Conservation (phyloP, 2,113 vertebrate genomes). For the Equus przewalskii region DNA sequence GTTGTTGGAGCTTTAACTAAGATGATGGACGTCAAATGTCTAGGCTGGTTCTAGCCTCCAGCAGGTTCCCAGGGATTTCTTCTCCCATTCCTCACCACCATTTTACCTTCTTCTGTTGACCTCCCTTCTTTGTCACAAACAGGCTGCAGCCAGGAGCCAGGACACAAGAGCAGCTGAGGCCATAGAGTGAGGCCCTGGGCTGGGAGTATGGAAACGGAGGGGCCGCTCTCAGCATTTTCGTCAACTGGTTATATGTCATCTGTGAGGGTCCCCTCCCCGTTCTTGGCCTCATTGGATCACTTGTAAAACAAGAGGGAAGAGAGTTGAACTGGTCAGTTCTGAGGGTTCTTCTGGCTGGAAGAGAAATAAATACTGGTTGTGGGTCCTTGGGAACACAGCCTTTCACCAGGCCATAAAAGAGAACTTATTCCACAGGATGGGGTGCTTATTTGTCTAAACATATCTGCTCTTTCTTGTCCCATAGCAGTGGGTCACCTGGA, state of each 20-base stretch:
- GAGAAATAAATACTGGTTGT: background rate
- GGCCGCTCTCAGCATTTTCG: background rate
- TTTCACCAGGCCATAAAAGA: background rate
- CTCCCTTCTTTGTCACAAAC: background rate
- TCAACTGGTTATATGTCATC: no score
- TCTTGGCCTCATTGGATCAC: background rate
- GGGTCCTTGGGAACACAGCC: background rate
- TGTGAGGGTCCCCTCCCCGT: background rate
- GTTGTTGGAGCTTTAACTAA: background rate
- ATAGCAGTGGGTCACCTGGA: no score
- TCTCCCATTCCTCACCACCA: background rate
- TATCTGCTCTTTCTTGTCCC: background rate
- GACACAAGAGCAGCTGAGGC: background rate
- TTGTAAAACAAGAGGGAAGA: background rate
- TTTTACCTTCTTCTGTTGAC: background rate
- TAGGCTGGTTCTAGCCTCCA: background rate
- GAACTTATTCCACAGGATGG: no score
- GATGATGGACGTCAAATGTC: background rate
- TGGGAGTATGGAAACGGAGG: accelerated
- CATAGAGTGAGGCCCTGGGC: accelerated
- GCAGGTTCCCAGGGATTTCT: background rate
- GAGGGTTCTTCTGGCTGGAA: background rate
- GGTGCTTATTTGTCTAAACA: background rate
- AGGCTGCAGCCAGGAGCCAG: background rate
- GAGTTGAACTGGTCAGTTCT: background rate